phyloP scores from a whole-genome alignment of 2,113 vertebrate genomes.

The Vidua macroura region DNA sequence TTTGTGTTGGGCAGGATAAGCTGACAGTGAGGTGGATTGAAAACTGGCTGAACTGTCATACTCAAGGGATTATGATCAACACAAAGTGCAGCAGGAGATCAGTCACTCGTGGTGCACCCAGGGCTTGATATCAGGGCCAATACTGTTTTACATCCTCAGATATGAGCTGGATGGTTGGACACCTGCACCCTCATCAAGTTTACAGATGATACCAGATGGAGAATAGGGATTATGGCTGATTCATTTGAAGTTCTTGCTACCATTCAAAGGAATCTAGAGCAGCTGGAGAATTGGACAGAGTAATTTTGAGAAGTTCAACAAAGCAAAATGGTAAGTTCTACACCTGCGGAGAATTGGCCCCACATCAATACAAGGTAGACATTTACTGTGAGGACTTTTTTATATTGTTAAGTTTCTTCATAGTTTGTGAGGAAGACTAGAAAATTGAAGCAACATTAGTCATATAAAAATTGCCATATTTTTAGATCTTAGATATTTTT shows the following conservation, averaged over 20 bases:
- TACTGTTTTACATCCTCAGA: neutral
- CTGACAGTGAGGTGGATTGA: neutral
- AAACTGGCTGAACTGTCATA: neutral
- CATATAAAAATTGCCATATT: neutral
- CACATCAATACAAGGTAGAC: neutral
- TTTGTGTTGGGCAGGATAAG: neutral
- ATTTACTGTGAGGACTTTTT: neutral
- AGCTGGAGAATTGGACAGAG: neutral
- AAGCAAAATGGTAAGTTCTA: neutral
- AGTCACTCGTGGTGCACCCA: neutral
- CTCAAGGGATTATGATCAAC: neutral
- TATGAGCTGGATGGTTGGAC: neutral
- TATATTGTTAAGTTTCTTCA: neutral
- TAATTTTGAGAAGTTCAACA: neutral
- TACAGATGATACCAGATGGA: neutral
- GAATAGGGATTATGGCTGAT: neutral
- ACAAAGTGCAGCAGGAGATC: neutral
- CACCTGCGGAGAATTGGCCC: neutral
- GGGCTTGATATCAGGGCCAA: neutral
- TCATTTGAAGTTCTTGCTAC: neutral
- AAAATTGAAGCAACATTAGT: neutral
- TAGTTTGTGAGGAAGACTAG: neutral
- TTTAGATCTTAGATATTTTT: neutral
- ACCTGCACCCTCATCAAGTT: neutral
- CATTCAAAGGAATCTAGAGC: neutral